These are phyloP conservation scores for Pseudocheirus occidentalis DNA, from an alignment of 2,797 vertebrate genomes.

Conservation along the genomic window DNA sequence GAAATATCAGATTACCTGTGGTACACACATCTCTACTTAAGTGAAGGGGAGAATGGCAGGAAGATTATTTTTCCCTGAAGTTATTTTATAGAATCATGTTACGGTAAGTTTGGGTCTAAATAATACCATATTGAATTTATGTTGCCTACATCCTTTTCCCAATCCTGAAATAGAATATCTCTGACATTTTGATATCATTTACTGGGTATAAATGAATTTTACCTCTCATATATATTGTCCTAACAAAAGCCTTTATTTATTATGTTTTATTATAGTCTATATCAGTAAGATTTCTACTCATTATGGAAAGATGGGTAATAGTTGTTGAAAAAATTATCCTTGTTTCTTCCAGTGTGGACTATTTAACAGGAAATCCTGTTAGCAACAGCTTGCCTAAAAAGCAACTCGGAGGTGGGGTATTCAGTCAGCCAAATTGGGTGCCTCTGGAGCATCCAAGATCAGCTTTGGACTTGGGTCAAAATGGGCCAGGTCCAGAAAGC, in stretches of 20 bases:
- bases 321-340: background rate
- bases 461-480: background rate
- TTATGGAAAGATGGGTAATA: background rate
- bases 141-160: constrained; percentile 11
- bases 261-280: constrained; percentile 1
- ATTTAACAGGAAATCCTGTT: constrained; percentile 3
- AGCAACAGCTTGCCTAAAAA: constrained; percentile 10
- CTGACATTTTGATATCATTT: constrained; percentile 12
- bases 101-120: constrained; percentile 16
- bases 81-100: constrained; percentile 19
- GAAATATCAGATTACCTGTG: constrained; percentile 66
- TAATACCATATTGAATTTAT: background rate
- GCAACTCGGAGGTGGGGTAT: background rate
- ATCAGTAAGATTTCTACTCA: background rate
- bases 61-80: constrained; percentile 35
- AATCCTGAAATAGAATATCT: background rate
- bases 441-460: background rate
- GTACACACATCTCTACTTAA: constrained; percentile 38
- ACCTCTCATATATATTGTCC: background rate
- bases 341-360: background rate
- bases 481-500: constrained; percentile 2
- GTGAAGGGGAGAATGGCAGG: constrained; percentile 30
- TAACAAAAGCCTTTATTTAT: constrained; percentile 6
- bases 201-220: background rate
- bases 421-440: background rate